These are phyloP conservation scores for Ecdyonurus torrentis DNA, from an alignment of 2,888 invertebrate genomes.

Conservation along the genomic window DNA sequence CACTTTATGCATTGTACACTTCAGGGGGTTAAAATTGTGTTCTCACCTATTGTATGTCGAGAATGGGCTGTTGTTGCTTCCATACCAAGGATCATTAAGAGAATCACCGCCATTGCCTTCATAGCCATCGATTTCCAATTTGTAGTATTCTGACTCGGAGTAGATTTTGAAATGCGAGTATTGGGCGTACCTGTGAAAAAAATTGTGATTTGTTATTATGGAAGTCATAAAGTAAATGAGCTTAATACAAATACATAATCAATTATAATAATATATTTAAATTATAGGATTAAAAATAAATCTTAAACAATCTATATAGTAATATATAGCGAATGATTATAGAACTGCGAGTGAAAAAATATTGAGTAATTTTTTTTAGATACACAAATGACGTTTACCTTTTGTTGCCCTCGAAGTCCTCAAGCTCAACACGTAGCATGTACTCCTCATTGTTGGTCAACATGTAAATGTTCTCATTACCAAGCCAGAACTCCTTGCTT, in stretches of 20 bases:
- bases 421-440: conserved; percentile 67
- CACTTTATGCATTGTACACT: too few species aligned
- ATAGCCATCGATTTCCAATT: conserved; percentile 80
- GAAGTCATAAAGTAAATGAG: too few species aligned
- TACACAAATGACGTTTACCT: conserved; percentile 37
- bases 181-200: conserved; percentile 54
- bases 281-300: too few species aligned
- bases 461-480: conserved; percentile 88
- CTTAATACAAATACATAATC: too few species aligned
- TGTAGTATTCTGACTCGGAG: conserved; percentile 81
- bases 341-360: neutral
- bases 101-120: conserved; percentile 85
- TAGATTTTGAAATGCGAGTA: conserved; percentile 86
- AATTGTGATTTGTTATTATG: too few species aligned
- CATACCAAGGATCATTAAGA: conserved; percentile 85
- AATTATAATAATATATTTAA: too few species aligned
- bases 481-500: conserved; percentile 79
- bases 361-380: neutral
- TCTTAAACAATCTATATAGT: too few species aligned
- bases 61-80: conserved; percentile 84
- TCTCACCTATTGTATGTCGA: conserved; percentile 74
- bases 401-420: conserved; percentile 85
- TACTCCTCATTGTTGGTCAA: conserved; percentile 84
- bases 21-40: conserved; percentile 4
- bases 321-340: neutral